Base-by-base conservation (phyloP, 1,140 invertebrate species). In the Holotrichia oblita region DNA sequence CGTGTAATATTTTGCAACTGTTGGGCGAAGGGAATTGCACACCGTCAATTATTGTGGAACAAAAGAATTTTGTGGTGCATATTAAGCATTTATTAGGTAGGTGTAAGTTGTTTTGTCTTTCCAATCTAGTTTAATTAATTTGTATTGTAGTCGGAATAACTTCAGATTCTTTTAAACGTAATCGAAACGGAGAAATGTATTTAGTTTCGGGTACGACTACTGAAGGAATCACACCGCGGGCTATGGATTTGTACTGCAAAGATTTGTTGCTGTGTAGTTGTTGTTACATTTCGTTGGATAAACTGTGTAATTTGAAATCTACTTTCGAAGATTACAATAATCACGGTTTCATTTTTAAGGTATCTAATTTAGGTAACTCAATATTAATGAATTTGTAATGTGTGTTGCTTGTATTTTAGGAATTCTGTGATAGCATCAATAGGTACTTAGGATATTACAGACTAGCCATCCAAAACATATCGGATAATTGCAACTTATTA, bases 401-500 rank as follows among this genome's bases (percentile, higher is more conserved):
- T 24, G 17, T n/a, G 9, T 17, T 22, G n/a, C 59, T 24, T 64
- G 0, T 69, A 27, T 69, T 10, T 22, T 40, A 87, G 85, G 86
- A 85, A 76, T 81, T 87, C 10, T 86, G 84, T 74, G 81, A 85
- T 72, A 85, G 85, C 73, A 79, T 87, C 44, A 79, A 81, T 44
- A 80, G 83, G 48, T 87, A 84, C 78, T 80, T 87, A 17, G 77
- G 81, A 41, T 85, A 83, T 77, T 86, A 86, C 80, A 81, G 81
- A 9, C 81, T 83, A 22, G 85, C 85, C 0, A 78, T 83, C 40
- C 79, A 85, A 24, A 80, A 80, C 40, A 79, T 86, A 24, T 79
- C 83, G 8, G 80, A 85, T 77, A 77, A 73, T 40, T 69, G 22
- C 12, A 82, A 79, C 75, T 79, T 85, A 74, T 79, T 86, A 22